phyloP scores from a whole-genome alignment of 2,113 vertebrate genomes.

The Tylochromis polylepis region DNA sequence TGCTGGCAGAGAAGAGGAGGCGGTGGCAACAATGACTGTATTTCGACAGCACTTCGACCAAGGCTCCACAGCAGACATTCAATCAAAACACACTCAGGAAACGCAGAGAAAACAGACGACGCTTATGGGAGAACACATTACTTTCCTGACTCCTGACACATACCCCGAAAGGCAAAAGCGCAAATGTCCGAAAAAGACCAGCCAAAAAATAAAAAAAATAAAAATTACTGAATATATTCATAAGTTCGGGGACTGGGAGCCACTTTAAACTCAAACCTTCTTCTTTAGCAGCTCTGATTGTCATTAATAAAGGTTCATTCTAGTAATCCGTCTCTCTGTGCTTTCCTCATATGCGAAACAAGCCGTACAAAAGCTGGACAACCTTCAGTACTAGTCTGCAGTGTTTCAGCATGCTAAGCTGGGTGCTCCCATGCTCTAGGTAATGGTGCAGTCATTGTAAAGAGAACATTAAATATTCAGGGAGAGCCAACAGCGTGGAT shows the following conservation, averaged over 20 bases:
- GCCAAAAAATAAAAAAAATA: background rate
- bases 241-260: background rate
- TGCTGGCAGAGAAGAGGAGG: conserved; percentile 8
- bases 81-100: conserved; percentile 48
- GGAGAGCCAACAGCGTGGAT: conserved; percentile 61
- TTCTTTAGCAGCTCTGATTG: background rate
- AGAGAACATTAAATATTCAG: conserved; percentile 73
- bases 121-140: conserved; percentile 17
- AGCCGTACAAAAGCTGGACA: conserved; percentile 10
- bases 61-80: conserved; percentile 41
- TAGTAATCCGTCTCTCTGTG: background rate
- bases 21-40: conserved; percentile 50
- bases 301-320: conserved; percentile 13
- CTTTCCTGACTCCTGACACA: conserved; percentile 24
- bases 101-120: conserved; percentile 39
- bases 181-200: background rate
- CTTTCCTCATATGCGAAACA: background rate
- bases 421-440: conserved; percentile 45
- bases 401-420: conserved; percentile 45
- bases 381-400: conserved; percentile 40
- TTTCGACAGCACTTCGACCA: conserved; percentile 43
- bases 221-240: background rate
- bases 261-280: background rate
- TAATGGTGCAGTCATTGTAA: conserved; percentile 72
- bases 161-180: conserved; percentile 8